Evolutionary conservation across 2,888 invertebrate genomes (phyloP).

Genomic region (Drosophila falleni): DNA sequence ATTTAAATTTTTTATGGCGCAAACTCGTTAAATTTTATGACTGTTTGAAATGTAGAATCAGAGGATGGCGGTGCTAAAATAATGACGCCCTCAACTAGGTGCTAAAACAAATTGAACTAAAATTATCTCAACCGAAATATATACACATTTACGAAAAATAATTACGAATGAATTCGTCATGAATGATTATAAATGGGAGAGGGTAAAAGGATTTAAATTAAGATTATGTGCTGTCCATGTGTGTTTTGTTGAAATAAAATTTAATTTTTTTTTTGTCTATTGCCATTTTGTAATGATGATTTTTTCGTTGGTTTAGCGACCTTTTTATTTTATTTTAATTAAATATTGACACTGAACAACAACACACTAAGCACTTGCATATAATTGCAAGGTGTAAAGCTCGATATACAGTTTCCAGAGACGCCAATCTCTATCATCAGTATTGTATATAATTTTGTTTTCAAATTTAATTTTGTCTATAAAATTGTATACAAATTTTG

Average conservation of each 20-base stretch:
- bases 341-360: no score
- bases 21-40: constrained; percentile 12
- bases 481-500: no score
- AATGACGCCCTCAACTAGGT: background rate
- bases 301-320: no score
- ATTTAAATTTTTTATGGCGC: constrained; percentile 1
- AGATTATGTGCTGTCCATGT: background rate
- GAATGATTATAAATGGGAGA: background rate
- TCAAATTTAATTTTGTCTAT: no score
- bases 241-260: background rate
- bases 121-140: background rate
- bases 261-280: no score
- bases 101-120: background rate
- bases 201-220: background rate
- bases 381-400: no score
- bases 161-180: background rate
- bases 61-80: background rate
- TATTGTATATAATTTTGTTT: no score
- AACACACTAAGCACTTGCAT: no score
- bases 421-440: no score
- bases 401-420: no score
- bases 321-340: no score
- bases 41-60: background rate
- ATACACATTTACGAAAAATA: background rate
- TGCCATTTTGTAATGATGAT: no score